These are phyloP conservation scores for Galaxea fascicularis DNA, from an alignment of 92 coral and sea anemone species.

Conservation along the genomic window DNA sequence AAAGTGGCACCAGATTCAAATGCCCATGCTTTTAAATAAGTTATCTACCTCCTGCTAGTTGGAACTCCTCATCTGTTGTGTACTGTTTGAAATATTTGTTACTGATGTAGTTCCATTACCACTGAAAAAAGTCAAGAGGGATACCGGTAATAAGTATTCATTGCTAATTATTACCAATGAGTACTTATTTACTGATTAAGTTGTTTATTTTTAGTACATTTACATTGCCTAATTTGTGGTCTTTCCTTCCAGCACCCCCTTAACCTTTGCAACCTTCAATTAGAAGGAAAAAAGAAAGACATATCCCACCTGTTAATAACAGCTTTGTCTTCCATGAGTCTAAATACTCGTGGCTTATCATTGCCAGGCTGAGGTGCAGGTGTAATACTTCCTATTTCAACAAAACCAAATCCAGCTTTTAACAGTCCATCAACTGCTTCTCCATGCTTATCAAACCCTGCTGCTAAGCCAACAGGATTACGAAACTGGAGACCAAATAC, in stretches of 20 bases:
- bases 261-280: too few relatives aligned
- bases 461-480: constrained; percentile 96
- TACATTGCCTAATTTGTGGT: not conserved
- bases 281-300: not conserved
- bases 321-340: constrained; percentile 89
- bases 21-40: too few relatives aligned
- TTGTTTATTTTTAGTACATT: too few relatives aligned
- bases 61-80: too few relatives aligned
- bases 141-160: too few relatives aligned
- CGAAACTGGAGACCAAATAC: constrained; percentile 93
- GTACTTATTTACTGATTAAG: not conserved
- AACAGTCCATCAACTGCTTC: constrained; percentile 87
- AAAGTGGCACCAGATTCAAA: too few relatives aligned
- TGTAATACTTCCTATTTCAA: constrained; percentile 94
- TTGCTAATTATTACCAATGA: too few relatives aligned
- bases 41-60: too few relatives aligned
- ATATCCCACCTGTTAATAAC: constrained; percentile 86
- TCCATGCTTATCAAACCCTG: constrained; percentile 99
- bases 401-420: constrained; percentile 97
- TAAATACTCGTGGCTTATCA: constrained; percentile 88
- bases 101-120: too few relatives aligned
- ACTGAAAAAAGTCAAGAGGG: too few relatives aligned
- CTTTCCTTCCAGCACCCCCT: not conserved
- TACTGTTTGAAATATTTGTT: too few relatives aligned
- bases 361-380: constrained; percentile 93